phyloP scores from a whole-genome alignment of 2,888 invertebrate genomes.

The Ditula angustiorana region DNA sequence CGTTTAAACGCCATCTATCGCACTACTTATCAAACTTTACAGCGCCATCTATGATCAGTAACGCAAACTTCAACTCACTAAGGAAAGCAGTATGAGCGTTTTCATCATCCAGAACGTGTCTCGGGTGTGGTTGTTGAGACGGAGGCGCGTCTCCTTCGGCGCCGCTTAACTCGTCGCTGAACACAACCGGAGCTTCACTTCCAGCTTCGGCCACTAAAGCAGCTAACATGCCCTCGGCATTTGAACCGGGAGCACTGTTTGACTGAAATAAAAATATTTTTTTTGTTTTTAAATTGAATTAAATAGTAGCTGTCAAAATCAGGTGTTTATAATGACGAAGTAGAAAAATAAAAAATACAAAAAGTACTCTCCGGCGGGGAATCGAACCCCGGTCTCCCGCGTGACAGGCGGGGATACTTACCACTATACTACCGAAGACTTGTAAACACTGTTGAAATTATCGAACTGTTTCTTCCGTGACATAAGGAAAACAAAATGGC shows the following conservation, averaged over 20 bases:
- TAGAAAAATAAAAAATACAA: conserved; percentile 33
- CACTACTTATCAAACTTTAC: neutral
- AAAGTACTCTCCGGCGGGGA: conserved; percentile 56
- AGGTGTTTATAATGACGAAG: neutral
- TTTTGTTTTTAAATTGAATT: neutral
- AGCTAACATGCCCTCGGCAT: conserved; percentile 93
- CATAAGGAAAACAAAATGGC: neutral
- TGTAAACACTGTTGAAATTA: neutral
- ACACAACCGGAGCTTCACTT: conserved; percentile 97
- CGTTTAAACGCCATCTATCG: conserved; percentile 15
- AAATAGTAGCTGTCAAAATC: neutral
- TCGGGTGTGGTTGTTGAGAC: conserved; percentile 88
- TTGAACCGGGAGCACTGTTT: conserved; percentile 83
- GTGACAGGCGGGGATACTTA: conserved; percentile 47
- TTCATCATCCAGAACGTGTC: conserved; percentile 94
- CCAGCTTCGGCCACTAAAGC: conserved; percentile 97
- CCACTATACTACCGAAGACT: conserved; percentile 41
- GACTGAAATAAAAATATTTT: conserved; percentile 10
- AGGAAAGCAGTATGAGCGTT: conserved; percentile 97
- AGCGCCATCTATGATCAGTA: conserved; percentile 16
- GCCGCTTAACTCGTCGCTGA: conserved; percentile 95
- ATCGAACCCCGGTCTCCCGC: conserved; percentile 61
- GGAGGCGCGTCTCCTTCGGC: conserved; percentile 70
- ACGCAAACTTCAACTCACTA: conserved; percentile 84
- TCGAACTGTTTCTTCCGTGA: neutral